Conservation (phyloP, 1,140 invertebrate genomes). For the Plectrocnemia conspersa region DNA sequence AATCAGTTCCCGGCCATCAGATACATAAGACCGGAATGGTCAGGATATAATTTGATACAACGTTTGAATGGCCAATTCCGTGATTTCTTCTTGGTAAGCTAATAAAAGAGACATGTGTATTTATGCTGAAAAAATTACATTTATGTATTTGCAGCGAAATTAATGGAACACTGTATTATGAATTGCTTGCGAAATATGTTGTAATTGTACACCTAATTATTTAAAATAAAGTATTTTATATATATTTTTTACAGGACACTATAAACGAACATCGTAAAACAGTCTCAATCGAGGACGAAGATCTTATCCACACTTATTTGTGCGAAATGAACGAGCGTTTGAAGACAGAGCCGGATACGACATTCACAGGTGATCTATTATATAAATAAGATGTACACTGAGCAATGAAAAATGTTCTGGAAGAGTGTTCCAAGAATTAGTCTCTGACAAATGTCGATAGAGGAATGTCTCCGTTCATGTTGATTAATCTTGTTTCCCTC, state of each 20-base stretch:
- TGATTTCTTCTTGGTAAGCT: constrained; percentile 52
- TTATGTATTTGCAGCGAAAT: background rate
- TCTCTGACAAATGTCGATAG: no score
- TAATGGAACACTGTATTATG: background rate
- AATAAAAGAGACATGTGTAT: no score
- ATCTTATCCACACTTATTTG: constrained; percentile 76
- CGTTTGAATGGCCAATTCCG: constrained; percentile 59
- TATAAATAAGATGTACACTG: no score
- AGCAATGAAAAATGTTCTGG: no score
- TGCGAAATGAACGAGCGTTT: constrained; percentile 60
- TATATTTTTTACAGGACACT: constrained; percentile 40
- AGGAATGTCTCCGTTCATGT: no score
- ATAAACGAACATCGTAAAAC: constrained; percentile 43
- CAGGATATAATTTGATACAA: constrained; percentile 64
- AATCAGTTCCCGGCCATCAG: constrained; percentile 67
- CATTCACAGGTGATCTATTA: constrained; percentile 55
- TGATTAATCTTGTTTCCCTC: no score
- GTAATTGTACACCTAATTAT: background rate
- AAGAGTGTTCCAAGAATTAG: no score
- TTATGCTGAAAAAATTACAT: background rate
- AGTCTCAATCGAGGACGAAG: constrained; percentile 44
- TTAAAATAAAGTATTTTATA: background rate
- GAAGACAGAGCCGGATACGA: constrained; percentile 40
- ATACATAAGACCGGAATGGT: constrained; percentile 59
- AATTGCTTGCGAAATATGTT: background rate